Conservation (phyloP, 1,140 invertebrate species). For the Euura lappo region DNA sequence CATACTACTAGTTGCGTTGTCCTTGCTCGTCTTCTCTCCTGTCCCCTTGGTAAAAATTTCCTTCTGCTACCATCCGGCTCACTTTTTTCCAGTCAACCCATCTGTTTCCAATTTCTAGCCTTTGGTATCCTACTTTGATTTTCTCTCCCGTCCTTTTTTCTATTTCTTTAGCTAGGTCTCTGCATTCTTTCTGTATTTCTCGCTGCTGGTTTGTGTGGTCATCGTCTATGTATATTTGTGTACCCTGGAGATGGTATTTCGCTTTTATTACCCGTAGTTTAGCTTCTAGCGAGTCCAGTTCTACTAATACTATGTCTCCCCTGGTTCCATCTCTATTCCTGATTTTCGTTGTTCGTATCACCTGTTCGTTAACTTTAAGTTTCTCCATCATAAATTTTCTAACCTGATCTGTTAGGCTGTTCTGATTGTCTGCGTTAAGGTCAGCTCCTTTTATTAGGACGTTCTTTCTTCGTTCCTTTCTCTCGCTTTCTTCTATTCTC, state of each 20-base stretch:
- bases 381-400: neutral
- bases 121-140: neutral
- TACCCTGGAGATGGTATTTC: neutral
- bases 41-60: neutral
- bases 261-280: neutral
- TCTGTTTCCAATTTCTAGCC: neutral
- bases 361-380: neutral
- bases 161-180: neutral
- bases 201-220: neutral
- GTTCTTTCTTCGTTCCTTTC: neutral
- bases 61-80: neutral
- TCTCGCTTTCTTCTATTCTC: neutral
- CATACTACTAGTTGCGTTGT: neutral
- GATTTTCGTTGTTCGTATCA: neutral
- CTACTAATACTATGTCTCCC: too few relatives aligned
- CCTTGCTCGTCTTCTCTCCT: neutral
- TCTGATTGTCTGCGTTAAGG: neutral
- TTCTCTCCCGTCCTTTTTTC: neutral
- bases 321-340: neutral
- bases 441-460: neutral
- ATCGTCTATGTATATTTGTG: neutral
- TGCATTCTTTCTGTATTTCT: neutral
- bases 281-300: neutral
- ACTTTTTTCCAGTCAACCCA: neutral
- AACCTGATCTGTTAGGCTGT: neutral